phyloP scores from a whole-genome alignment of 2,797 vertebrate genomes.

The Scarus forsteni region DNA sequence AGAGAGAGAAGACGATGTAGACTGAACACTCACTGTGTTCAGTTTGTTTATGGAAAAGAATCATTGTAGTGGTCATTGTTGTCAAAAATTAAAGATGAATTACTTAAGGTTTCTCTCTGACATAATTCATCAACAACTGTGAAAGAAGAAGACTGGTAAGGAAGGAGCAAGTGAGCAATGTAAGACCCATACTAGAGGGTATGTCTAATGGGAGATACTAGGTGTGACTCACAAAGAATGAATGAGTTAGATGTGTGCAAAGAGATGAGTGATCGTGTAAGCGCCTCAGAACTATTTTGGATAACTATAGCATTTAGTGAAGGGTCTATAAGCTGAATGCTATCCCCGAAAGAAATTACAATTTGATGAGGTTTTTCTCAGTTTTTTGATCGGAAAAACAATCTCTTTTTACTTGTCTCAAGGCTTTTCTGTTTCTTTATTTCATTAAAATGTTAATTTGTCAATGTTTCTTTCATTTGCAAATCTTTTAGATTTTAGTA shows the following conservation, averaged over 20 bases:
- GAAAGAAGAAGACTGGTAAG: background rate
- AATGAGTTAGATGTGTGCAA: background rate
- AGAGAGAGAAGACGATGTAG: too few relatives aligned
- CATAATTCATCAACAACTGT: too few relatives aligned
- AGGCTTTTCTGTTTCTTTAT: too few relatives aligned
- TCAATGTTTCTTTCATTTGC: background rate
- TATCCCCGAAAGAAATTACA: too few relatives aligned
- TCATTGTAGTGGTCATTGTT: too few relatives aligned
- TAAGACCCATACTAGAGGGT: background rate
- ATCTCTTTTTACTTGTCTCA: background rate
- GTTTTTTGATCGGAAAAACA: background rate
- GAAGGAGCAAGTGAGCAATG: background rate
- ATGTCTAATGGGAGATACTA: slow-evolving; percentile 5
- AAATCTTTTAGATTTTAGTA: background rate
- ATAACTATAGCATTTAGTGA: background rate
- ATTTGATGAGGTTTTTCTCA: background rate
- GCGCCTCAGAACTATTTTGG: too few relatives aligned
- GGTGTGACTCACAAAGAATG: slow-evolving; percentile 21
- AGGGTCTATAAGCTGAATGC: too few relatives aligned
- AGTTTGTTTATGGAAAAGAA: too few relatives aligned
- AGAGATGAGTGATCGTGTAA: background rate
- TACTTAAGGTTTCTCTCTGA: too few relatives aligned
- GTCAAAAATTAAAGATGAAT: too few relatives aligned
- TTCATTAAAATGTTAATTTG: background rate
- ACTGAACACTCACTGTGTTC: too few relatives aligned